Evolutionary conservation across 2,113 vertebrate species (phyloP).

Genomic region (Bubo bubo): DNA sequence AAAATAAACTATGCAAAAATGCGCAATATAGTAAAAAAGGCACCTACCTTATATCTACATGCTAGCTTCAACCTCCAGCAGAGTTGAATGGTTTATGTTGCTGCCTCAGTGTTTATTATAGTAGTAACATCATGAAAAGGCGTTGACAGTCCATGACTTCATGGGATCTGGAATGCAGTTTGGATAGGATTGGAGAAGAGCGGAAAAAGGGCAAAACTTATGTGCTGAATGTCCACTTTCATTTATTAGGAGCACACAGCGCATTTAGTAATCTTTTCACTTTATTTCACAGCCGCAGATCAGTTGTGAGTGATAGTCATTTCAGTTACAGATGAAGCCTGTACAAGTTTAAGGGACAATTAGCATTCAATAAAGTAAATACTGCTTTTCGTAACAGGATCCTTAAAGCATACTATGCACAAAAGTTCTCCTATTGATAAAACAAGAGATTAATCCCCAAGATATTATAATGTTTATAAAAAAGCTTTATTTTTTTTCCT

Average conservation of each 20-base stretch:
- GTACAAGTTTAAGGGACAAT: neutral
- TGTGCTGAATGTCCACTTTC: neutral
- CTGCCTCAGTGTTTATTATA: constrained; percentile 34
- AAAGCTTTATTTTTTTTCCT: neutral
- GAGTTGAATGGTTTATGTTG: constrained; percentile 18
- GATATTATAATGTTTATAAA: neutral
- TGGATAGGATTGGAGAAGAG: constrained; percentile 16
- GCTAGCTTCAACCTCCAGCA: constrained; percentile 48
- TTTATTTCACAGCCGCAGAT: neutral
- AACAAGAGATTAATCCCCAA: neutral
- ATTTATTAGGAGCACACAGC: neutral
- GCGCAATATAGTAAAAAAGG: constrained; percentile 67
- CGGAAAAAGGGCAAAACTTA: neutral
- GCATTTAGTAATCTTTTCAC: neutral
- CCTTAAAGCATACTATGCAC: neutral
- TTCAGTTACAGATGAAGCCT: neutral
- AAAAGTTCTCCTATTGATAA: neutral
- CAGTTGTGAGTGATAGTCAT: neutral
- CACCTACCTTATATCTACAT: constrained; percentile 54
- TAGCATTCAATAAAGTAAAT: neutral
- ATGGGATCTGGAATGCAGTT: constrained; percentile 37
- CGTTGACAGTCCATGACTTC: constrained; percentile 42
- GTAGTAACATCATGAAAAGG: constrained; percentile 39
- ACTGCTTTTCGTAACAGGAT: neutral
- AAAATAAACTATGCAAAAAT: constrained; percentile 71